Percentiles rank a stretch among this genome's conserved stretches.
Conservation (phyloP, 2,888 invertebrate species). For the Bembecia ichneumoniformis region DNA sequence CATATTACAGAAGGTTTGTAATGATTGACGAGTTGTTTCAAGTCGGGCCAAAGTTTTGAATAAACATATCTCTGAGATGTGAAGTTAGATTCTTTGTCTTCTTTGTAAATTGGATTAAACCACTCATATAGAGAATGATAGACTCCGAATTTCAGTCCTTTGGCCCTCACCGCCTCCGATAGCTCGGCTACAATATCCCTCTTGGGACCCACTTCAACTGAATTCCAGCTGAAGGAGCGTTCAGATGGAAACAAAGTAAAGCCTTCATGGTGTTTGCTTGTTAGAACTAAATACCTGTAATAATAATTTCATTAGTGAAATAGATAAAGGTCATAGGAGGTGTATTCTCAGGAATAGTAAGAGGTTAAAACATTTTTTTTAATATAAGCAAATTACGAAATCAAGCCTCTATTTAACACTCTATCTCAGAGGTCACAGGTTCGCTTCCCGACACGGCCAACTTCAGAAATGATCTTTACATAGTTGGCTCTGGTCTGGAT, state of each 20-base stretch:
- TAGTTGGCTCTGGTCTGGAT: too few species aligned
- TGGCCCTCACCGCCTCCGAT: slow-evolving; percentile 75
- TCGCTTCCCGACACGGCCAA: too few species aligned
- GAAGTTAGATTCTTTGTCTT: slow-evolving; percentile 78
- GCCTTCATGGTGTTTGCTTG: slow-evolving; percentile 92
- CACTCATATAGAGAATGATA: slow-evolving; percentile 92
- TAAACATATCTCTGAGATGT: slow-evolving; percentile 76
- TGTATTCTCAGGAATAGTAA: too few species aligned
- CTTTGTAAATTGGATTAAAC: slow-evolving; percentile 85
- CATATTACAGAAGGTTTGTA: slow-evolving; percentile 87
- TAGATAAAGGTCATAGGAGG: too few species aligned
- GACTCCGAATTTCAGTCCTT: slow-evolving; percentile 82
- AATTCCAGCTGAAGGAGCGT: slow-evolving; percentile 88
- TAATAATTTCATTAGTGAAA: not conserved
- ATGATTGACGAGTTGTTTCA: slow-evolving; percentile 80
- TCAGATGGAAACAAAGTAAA: slow-evolving; percentile 88
- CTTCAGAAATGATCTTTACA: too few species aligned
- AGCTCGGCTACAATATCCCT: slow-evolving; percentile 85
- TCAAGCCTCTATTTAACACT: too few species aligned
- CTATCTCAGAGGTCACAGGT: too few species aligned
- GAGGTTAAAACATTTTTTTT: too few species aligned
- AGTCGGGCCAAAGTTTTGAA: slow-evolving; percentile 84
- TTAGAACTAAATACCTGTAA: slow-evolving; percentile 82
- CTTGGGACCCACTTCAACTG: slow-evolving; percentile 83
- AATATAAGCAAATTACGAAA: too few species aligned